Percentiles rank a stretch among this genome's conserved stretches.
Conservation (phyloP, 2,113 vertebrate species). For the Mormoops blainvillei region DNA sequence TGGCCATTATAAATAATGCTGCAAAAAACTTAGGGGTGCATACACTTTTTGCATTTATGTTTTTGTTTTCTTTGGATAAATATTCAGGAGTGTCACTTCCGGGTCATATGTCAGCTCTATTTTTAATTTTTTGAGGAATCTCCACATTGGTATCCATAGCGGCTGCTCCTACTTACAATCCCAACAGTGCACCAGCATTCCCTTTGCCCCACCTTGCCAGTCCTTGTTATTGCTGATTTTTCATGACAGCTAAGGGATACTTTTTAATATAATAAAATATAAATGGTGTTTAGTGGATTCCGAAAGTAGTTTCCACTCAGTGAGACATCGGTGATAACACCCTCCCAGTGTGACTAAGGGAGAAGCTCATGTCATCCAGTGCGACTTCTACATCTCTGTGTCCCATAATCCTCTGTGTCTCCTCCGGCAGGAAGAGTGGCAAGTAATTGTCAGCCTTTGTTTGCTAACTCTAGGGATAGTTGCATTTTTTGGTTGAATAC, state of each 20-base stretch:
- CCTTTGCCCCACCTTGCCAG: too few species aligned
- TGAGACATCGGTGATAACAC: neutral
- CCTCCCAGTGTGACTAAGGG: neutral
- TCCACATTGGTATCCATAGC: neutral
- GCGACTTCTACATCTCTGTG: neutral
- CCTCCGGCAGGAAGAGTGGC: neutral
- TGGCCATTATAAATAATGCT: neutral
- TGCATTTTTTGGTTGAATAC: neutral
- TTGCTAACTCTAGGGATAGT: neutral
- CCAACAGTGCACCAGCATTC: neutral
- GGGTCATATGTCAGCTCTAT: neutral
- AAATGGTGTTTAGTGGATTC: neutral
- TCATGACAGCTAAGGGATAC: neutral
- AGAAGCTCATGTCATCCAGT: neutral
- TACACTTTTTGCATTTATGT: neutral
- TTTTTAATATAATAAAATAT: neutral
- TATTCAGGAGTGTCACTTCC: neutral
- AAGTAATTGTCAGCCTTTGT: neutral
- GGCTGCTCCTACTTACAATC: neutral
- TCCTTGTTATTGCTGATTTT: neutral
- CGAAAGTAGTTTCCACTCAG: neutral
- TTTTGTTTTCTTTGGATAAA: neutral
- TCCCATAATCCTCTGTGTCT: neutral
- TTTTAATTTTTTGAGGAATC: neutral
- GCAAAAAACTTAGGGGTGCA: neutral